Evolutionary conservation across 2,113 vertebrate genomes (phyloP).

Genomic region (Xiphophorus maculatus): DNA sequence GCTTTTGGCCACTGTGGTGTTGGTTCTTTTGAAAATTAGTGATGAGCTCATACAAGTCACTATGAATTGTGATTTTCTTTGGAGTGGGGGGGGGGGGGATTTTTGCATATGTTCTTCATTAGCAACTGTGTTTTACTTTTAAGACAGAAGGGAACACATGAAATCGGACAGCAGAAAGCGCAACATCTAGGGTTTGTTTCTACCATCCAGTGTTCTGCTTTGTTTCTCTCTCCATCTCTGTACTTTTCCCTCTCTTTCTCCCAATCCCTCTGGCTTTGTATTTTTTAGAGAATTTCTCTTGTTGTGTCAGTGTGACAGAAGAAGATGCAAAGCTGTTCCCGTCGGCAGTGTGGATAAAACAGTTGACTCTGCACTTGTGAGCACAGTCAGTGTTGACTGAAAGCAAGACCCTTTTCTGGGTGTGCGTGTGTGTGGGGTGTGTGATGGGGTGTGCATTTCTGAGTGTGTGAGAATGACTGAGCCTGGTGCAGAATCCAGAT

Average conservation of each 20-base stretch:
- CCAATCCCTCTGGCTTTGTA: slow-evolving; percentile 31
- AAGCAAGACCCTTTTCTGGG: slow-evolving; percentile 38
- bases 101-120: not conserved
- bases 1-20: too few species aligned
- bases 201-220: slow-evolving; percentile 26
- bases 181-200: slow-evolving; percentile 15
- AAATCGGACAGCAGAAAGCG: not conserved
- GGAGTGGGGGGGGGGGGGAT: too few species aligned
- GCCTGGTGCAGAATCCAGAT: slow-evolving; percentile 14
- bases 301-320: slow-evolving; percentile 70
- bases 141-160: not conserved
- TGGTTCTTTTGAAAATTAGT: too few species aligned
- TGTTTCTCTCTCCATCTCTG: slow-evolving; percentile 19
- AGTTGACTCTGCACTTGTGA: slow-evolving; percentile 55
- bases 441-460: slow-evolving; percentile 13
- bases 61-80: too few species aligned
- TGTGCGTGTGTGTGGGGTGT: slow-evolving; percentile 23
- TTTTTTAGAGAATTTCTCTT: slow-evolving; percentile 52
- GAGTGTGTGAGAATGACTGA: not conserved
- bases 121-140: not conserved
- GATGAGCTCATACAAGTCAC: too few species aligned
- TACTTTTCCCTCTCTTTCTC: not conserved
- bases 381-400: slow-evolving; percentile 50
- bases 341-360: slow-evolving; percentile 64
- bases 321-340: slow-evolving; percentile 62